Conservation (phyloP, 2,888 invertebrate species). For the Crepidodera aurea region DNA sequence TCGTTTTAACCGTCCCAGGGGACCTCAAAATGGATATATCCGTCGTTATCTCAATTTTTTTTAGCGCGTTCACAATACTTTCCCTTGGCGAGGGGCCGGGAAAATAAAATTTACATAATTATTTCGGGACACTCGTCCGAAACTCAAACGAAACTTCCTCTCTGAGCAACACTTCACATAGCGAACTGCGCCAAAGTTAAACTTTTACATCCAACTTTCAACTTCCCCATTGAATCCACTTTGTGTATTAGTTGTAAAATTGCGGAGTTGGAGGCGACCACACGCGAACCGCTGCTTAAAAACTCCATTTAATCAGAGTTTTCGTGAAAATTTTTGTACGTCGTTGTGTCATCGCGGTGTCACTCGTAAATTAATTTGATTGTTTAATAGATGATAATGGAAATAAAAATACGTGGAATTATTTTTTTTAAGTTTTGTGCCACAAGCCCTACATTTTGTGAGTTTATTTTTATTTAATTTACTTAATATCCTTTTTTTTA, state of each 20-base stretch:
- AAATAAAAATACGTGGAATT: too few species aligned
- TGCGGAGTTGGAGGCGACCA: not conserved
- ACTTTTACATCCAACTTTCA: constrained; percentile 3
- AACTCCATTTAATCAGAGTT: constrained; percentile 1
- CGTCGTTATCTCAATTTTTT: too few species aligned
- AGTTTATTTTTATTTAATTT: too few species aligned
- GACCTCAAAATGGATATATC: too few species aligned
- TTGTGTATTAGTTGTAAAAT: constrained; percentile 14
- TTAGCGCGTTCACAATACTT: too few species aligned
- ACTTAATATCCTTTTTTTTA: too few species aligned
- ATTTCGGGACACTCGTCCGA: not conserved
- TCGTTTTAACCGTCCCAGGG: too few species aligned
- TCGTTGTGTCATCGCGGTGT: not conserved
- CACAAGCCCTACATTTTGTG: too few species aligned
- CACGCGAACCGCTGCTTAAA: constrained; percentile 5
- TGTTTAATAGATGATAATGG: constrained; percentile 4
- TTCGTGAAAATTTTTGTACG: not conserved
- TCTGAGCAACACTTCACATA: not conserved
- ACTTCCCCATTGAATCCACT: not conserved
- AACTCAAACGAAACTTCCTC: not conserved
- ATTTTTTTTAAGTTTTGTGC: too few species aligned
- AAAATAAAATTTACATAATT: too few species aligned
- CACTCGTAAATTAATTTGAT: constrained; percentile 1
- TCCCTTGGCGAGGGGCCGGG: too few species aligned
- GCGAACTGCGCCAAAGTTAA: constrained; percentile 9